Base-by-base conservation (phyloP, 2,888 invertebrate genomes). In the Macrophya alboannulata region DNA sequence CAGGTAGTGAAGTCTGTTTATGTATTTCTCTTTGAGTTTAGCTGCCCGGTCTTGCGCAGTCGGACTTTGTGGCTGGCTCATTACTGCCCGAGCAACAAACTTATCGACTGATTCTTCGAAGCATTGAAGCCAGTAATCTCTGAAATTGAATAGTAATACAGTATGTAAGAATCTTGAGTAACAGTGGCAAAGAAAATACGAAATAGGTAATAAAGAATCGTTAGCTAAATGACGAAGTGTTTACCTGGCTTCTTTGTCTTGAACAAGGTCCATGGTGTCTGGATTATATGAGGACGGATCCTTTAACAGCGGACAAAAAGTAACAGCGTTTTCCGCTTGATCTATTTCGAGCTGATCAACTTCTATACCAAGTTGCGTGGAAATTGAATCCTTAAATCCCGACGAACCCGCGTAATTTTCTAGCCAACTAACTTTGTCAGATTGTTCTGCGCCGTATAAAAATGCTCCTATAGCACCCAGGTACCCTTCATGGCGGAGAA, bases 121-220 rank as follows among this genome's bases (percentile, higher is more conserved):
- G 93, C 98, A 98, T 87, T 96, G 95, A 76, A 99, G 95, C 99
- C 99, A 99, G 94, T 99, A 99, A 77, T 95, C 94, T 87, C 96
- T 94, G 86, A n/a, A 88, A 88, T 37, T 37, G 17, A 43, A 43
- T 55, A 43, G 21, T 55, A 77, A 77, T 71, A 45, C n/a, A 76
- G 55, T 65, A 21, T 37, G 8, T 71, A 37, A 85, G 45, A 76
- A 68, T 84, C 51, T 25, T 71, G 8, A 12, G 37, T 68, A 2
- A 79, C 84, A 62, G 12, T 62, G 25, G 4, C 43, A 43, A 45
- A 62, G 21, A 25, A 55, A 86, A 51, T 21, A 1, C 17, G 17
- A 51, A 51, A 55, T 55, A 17, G n/a, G n/a, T 55, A n/a, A 55
- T 55, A n/a, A 55, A n/a, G 55, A 31, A 31, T 31, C 31, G 31